Evolutionary conservation across 2,888 invertebrate species (phyloP).

Genomic region (Rotaria sp.): DNA sequence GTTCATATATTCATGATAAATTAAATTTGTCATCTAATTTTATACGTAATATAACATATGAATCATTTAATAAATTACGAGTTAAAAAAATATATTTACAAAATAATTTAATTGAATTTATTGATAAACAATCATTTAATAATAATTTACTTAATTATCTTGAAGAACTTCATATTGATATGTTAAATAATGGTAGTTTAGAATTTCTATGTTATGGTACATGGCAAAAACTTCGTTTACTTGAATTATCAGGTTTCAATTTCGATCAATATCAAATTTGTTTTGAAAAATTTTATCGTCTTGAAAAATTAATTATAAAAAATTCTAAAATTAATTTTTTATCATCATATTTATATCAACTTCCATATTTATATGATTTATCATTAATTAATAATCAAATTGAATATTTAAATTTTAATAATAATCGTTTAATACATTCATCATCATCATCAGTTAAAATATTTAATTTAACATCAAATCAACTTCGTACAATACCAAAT

Average conservation of each 20-base stretch:
- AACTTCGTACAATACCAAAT: background rate
- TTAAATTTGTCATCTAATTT: slow-evolving; percentile 13
- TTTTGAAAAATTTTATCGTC: slow-evolving; percentile 7
- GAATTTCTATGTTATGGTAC: background rate
- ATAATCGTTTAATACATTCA: background rate
- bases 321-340: background rate
- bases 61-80: background rate
- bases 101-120: background rate
- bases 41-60: background rate
- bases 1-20: slow-evolving; percentile 20
- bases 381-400: background rate
- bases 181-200: background rate
- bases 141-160: background rate
- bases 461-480: slow-evolving; percentile 24
- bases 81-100: background rate
- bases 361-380: background rate
- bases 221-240: background rate
- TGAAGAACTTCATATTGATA: background rate
- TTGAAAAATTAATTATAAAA: slow-evolving; percentile 10
- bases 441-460: background rate
- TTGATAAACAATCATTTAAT: slow-evolving; percentile 22
- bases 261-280: background rate
- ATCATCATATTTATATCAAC: background rate
- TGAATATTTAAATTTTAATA: slow-evolving; percentile 5
- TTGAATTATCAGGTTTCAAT: slow-evolving; percentile 6